Conservation (phyloP, 2,888 invertebrate species). For the Melikaiella ostensackeni region DNA sequence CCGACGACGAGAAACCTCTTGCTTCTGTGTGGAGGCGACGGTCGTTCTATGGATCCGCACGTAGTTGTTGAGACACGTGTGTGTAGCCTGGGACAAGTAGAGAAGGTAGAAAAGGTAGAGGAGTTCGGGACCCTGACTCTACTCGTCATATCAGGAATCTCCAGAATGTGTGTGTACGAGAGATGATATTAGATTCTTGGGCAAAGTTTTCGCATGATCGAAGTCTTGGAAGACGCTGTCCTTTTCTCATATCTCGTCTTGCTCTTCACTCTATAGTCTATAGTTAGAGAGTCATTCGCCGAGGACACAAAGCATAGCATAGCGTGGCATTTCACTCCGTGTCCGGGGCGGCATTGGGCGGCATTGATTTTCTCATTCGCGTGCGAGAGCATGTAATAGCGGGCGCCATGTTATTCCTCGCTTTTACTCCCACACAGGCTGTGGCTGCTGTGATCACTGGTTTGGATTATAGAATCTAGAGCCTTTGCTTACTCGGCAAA, state of each 20-base stretch:
- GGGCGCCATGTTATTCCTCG: constrained; percentile 62
- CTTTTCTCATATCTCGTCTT: constrained; percentile 52
- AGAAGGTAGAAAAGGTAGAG: constrained; percentile 32
- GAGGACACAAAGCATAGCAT: constrained; percentile 5
- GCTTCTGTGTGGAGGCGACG: constrained; percentile 5
- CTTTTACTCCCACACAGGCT: constrained; percentile 48
- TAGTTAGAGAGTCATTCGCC: constrained; percentile 9
- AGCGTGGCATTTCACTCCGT: constrained; percentile 25
- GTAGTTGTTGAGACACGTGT: constrained; percentile 14
- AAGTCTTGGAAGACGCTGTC: constrained; percentile 63
- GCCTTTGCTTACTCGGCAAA: not conserved
- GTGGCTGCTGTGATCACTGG: not conserved
- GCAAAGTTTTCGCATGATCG: constrained; percentile 75
- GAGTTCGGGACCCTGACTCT: constrained; percentile 54
- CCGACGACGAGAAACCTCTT: constrained; percentile 49
- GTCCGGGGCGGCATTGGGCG: constrained; percentile 55
- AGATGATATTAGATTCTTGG: constrained; percentile 77
- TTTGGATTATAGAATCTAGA: not conserved
- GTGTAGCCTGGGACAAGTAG: constrained; percentile 18
- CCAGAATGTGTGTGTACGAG: constrained; percentile 73
- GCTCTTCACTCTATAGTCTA: constrained; percentile 10
- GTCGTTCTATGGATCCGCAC: not conserved
- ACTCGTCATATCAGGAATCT: constrained; percentile 65
- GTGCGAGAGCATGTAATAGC: constrained; percentile 53
- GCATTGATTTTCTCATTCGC: constrained; percentile 62